Base-by-base conservation (phyloP, 2,113 vertebrate species). In the Nipponia nippon region DNA sequence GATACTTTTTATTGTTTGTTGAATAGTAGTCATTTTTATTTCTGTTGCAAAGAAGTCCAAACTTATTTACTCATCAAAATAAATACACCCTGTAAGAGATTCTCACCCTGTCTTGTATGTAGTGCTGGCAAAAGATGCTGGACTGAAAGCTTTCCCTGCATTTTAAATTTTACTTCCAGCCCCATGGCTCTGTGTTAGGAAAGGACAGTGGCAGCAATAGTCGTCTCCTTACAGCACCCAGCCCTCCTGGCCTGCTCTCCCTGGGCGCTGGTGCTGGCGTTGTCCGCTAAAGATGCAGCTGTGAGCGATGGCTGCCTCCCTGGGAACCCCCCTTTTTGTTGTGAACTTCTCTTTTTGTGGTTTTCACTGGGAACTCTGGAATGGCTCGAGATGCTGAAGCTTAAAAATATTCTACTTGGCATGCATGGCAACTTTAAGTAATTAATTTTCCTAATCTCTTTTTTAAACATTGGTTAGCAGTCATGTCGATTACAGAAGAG, bases 211-310 rank as follows among this genome's bases (percentile, higher is more conserved):
- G 72, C 6, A 15, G 82, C 82, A 34, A 0, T 0, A 5, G 53
- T 4, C 13, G 2, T 11, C 30, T 42, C 47, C 61, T 11, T 5
- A 1, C 1, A 9, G 4, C 42, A 0, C 0, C 18, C 55, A 27
- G 59, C 66, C 16, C 66, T 65, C n/a, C 26, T 16, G 34, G 20
- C 16, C 42, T 27, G 27, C 46, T 44, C 32, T 34, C 16, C 66
- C 8, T 6, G 27, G 47, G 4, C 17, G 0, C 66, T 26, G 2
- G 36, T 16, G 55, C 63, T 38, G 67, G 80, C 23, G 0, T 9
- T 20, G 34, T 44, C 32, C 18, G 53, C 40, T 32, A 2, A 4
- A 16, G 50, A 3, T 3, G 1, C 1, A 2, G 16, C 67, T 29
- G 46, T 3, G 5, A 36, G 18, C 0, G 0, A 2, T 2, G 50